Percentiles rank a stretch among this genome's conserved stretches.
phyloP scores from a whole-genome alignment of 2,797 vertebrate species.

The Phrynocephalus forsythii region DNA sequence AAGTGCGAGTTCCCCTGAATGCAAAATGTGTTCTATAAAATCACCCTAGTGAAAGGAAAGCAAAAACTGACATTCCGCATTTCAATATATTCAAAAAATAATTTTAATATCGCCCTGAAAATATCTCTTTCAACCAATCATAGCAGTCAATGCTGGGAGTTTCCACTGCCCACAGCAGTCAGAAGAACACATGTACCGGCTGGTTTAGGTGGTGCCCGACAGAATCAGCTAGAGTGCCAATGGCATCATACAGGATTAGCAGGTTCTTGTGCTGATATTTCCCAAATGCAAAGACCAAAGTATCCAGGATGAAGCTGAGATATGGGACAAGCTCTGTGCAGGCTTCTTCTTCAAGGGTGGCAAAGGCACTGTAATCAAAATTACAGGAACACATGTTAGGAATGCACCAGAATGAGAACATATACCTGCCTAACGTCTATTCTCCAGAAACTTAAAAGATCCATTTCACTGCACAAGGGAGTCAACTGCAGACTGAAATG shows the following conservation, averaged over 20 bases:
- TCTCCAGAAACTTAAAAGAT: neutral
- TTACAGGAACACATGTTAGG: neutral
- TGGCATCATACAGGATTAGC: conserved; percentile 95
- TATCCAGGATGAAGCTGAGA: conserved; percentile 94
- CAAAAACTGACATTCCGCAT: neutral
- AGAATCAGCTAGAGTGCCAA: conserved; percentile 93
- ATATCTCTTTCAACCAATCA: neutral
- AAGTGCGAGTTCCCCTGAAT: neutral
- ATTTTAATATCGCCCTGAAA: neutral
- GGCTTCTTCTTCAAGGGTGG: conserved; percentile 94
- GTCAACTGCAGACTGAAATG: neutral
- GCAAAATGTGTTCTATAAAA: neutral
- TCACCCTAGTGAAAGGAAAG: neutral
- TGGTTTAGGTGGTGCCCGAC: conserved; percentile 97
- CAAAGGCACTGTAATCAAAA: conserved; percentile 84
- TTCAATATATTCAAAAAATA: neutral
- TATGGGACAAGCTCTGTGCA: conserved; percentile 96
- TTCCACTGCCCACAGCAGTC: conserved; percentile 4
- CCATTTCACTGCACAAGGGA: neutral
- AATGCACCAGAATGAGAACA: neutral
- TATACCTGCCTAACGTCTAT: neutral
- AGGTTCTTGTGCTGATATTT: conserved; percentile 98
- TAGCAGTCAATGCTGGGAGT: neutral
- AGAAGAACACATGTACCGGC: conserved; percentile 77
- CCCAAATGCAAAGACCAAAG: conserved; percentile 93